Base-by-base conservation (phyloP, 2,113 vertebrate genomes). In the Apteryx mantelli region DNA sequence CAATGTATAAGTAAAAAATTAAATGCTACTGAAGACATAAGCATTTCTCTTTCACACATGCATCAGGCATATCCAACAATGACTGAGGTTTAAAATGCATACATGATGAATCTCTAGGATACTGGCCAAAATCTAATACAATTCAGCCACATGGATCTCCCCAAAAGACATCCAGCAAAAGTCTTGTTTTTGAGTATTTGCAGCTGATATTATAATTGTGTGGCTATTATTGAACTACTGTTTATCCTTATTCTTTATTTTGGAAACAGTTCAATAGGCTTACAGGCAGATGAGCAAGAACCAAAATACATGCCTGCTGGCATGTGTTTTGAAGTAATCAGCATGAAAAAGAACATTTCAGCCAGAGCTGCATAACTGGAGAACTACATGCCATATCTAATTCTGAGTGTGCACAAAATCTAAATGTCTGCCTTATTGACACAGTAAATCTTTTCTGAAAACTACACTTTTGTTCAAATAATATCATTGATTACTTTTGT, bases 1-100 rank as follows among this genome's bases (percentile, higher is more conserved):
- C 96, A 95, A 74, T 24, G 32, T 36, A 34, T 19, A 73, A 95
- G 86, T 91, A 96, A 97, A 96, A 96, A 88, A 95, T 81, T 82
- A 95, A 97, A 95, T 71, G 64, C 88, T 86, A 4, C 81, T 76
- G 68, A 70, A 90, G 86, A 93, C 40, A 68, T 63, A 91, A 87
- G 79, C 42, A 38, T 95, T 96, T 64, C 56, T 95, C 53, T 93
- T 83, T 63, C n/a, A 40, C 46, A 40, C 6, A 0, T 13, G 36
- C 38, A 75, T 34, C 69, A 65, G 77, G 18, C 22, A 13, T 7
- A 40, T 3, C 73, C 58, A 10, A 18, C 0, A 0, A 12, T 25
- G 44, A 28, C 44, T 50, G 78, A 30, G 25, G 22, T 42, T 94
- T 65, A 32, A 86, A 94, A 93, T 44, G 21, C 82, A 65, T n/a